Conservation (phyloP, 1,140 invertebrate genomes). For the Panonychus citri region DNA sequence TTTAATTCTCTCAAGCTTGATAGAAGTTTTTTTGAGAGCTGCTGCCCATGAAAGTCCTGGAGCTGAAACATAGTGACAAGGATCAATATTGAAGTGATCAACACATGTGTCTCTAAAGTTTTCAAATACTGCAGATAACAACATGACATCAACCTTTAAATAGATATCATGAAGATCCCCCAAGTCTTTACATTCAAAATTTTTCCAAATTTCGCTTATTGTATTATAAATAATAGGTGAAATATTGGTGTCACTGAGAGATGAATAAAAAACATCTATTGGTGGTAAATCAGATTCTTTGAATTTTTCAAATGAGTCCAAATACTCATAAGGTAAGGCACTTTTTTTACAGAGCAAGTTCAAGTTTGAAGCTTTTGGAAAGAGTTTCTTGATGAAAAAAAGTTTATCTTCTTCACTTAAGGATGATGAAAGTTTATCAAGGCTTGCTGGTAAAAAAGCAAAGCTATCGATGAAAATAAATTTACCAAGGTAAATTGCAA, state of each 20-base stretch:
- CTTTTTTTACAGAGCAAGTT: not conserved
- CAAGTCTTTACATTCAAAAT: not conserved
- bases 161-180: no score
- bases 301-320: not conserved
- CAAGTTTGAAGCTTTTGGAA: not conserved
- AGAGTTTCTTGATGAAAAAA: not conserved
- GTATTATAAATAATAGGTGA: not conserved
- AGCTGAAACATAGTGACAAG: no score
- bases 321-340: not conserved
- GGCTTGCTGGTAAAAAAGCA: not conserved
- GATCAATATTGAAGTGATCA: no score
- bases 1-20: no score
- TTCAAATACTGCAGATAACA: no score
- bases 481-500: not conserved
- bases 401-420: not conserved
- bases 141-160: no score
- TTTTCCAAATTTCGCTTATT: not conserved
- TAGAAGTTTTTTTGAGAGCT: no score
- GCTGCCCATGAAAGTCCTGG: no score
- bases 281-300: not conserved
- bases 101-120: no score
- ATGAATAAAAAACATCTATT: not conserved
- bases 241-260: not conserved
- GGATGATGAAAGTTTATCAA: not conserved
- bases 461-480: not conserved